Conservation (phyloP, 2,113 vertebrate species). For the Sinocyclocheilus anophthalmus region DNA sequence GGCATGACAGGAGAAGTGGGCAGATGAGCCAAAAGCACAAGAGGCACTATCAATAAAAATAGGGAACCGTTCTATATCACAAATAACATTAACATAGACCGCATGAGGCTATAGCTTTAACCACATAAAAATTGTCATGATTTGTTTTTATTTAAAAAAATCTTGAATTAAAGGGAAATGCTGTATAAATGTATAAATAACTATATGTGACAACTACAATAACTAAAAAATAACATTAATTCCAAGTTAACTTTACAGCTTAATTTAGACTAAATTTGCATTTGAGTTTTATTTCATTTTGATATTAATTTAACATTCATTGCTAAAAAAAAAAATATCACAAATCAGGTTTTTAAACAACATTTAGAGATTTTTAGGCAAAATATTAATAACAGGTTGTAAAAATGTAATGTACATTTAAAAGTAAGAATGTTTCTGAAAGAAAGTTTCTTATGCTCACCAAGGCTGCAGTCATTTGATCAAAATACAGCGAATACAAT, state of each 20-base stretch:
- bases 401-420: too few relatives aligned
- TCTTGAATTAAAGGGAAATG: too few relatives aligned
- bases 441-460: too few relatives aligned
- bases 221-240: not conserved
- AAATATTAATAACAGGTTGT: too few relatives aligned
- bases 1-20: not conserved
- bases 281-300: not conserved
- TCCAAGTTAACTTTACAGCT: not conserved
- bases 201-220: not conserved
- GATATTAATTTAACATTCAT: not conserved
- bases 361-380: too few relatives aligned
- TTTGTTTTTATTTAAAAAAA: too few relatives aligned
- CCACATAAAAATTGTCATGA: not conserved
- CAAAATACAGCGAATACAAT: not conserved
- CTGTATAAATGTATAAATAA: not conserved
- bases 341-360: not conserved
- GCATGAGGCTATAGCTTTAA: not conserved
- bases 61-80: not conserved
- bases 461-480: not conserved
- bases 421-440: too few relatives aligned
- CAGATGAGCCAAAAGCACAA: not conserved
- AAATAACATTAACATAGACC: not conserved
- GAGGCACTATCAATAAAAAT: not conserved
- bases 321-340: not conserved
- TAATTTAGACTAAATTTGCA: not conserved